Evolutionary conservation across 1,140 invertebrate species (phyloP).

Genomic region (Chionoecetes opilio): DNA sequence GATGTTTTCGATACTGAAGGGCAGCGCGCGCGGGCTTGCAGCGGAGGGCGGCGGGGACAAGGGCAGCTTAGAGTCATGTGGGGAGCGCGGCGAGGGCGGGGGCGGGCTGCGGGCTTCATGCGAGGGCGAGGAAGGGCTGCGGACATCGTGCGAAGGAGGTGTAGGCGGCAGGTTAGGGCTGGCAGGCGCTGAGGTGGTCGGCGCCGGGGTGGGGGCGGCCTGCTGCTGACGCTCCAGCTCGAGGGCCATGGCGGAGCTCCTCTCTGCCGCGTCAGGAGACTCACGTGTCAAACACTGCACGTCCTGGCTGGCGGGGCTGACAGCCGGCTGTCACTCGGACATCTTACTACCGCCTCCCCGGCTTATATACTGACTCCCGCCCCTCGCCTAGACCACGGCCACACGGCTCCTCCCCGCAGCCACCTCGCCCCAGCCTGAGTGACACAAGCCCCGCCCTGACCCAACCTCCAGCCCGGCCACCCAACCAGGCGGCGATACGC

Average conservation of each 20-base stretch:
- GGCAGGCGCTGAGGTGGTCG: constrained; percentile 66
- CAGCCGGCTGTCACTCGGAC: constrained; percentile 74
- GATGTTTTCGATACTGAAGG: constrained; percentile 97
- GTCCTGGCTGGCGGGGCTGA: constrained; percentile 67
- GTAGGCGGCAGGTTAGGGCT: constrained; percentile 76
- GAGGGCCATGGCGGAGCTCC: constrained; percentile 68
- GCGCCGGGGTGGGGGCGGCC: constrained; percentile 41
- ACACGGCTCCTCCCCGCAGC: constrained; percentile 46
- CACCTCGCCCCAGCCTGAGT: constrained; percentile 54
- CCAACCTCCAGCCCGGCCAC: background rate
- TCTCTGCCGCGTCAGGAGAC: constrained; percentile 54
- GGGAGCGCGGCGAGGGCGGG: constrained; percentile 66
- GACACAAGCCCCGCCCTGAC: constrained; percentile 59
- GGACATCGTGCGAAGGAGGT: constrained; percentile 70
- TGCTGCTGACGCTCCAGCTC: constrained; percentile 68
- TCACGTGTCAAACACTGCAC: constrained; percentile 75
- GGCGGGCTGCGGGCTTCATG: constrained; percentile 69
- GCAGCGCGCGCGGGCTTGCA: constrained; percentile 84
- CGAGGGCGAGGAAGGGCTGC: constrained; percentile 66
- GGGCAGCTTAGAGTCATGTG: constrained; percentile 65
- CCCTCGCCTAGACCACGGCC: constrained; percentile 64
- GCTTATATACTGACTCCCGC: constrained; percentile 80
- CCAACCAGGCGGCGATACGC: background rate
- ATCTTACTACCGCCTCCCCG: constrained; percentile 76
- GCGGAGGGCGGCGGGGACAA: constrained; percentile 68